Base-by-base conservation (phyloP, 2,888 invertebrate species). In the Troides oblongomaculatus region DNA sequence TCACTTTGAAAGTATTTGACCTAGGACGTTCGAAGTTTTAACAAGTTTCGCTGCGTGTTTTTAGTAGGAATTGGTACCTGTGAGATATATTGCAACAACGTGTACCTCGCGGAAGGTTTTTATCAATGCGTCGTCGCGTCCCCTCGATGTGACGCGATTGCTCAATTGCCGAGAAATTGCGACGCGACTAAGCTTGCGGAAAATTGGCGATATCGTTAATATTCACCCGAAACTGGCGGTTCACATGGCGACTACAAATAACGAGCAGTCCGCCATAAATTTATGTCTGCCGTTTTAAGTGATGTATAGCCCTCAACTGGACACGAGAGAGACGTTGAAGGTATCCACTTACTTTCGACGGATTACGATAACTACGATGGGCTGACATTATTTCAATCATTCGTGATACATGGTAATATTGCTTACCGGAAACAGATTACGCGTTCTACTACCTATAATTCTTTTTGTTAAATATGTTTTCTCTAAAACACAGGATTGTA, bases 141-240 rank as follows among this genome's bases (percentile, higher is more conserved):
- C 82, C 83, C 78, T 77, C 81, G 81, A 84, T 84, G 78, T 84
- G 89, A 89, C 88, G 81, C 89, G 86, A 89, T 90, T 91, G 92
- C 89, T 88, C 91, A 92, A 92, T 92, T 92, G 92, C 88, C 92
- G 92, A 86, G 88, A 92, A 92, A 92, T 92, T 92, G 90, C 91
- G 88, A 86, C 89, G 90, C 81, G 86, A 83, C 85, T 91, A 91
- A 92, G 87, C 91, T 90, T 83, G 86, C 86, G 89, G 89, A 92
- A 92, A 92, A 92, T 92, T 91, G 92, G 88, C 90, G 91, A 91
- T 92, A 92, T 91, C 89, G 90, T 92, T 92, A 92, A 92, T 92
- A 92, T 92, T 92, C 92, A 92, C 89, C 92, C 88, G 88, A 91
- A 91, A 90, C 89, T 84, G 80, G 82, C 83, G 87, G 86, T 88